Evolutionary conservation across 2,888 invertebrate genomes (phyloP), one percentile per base, ranked within the genome.

Genomic region (Pseudococcus longispinus): DNA sequence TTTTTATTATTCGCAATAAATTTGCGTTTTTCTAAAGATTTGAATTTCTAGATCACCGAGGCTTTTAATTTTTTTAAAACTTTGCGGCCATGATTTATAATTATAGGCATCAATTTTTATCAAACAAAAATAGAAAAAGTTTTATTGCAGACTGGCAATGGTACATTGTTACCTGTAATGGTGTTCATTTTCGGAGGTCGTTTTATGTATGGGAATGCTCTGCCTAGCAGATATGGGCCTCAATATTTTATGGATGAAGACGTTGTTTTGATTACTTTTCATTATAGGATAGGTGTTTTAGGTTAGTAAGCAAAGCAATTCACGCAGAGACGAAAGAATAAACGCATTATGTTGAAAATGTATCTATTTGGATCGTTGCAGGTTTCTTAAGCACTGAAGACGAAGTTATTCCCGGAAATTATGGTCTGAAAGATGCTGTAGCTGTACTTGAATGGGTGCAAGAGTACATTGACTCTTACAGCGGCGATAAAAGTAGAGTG

Each of bases 231-330:
- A 65, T 93, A 93, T 89, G 93, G 93, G 0, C 92, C 94, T 0
- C 90, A 92, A 6, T 92, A 92, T 88, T 89, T 95, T 0, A 93
- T 95, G 93, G 93, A 94, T 87, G 91, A 91, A 82, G 92, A 94
- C 88, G 88, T 91, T 11, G 90, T 91, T 42, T 89, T 90, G 20
- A 90, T 91, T 1, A 90, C 91, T 1, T 88, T 91, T 42, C 91
- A 91, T 88, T 91, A 90, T 88, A 90, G 91, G 89, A 88, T 91
- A 13, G 90, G 91, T 20, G 90, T 90, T 9, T 88, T 91, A 26
- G 91, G 91, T 60, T 20, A 23, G 23, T 20, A 60, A 60, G 9
- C 9, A 9, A 6, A 20, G 20, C 6, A 60, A 60, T 23, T 23
- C 20, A 11, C 3, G 15, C 23, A 60, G 3, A 60, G n/a, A 60